Conservation (phyloP, 2,888 invertebrate genomes). For the Idaea aversata region DNA sequence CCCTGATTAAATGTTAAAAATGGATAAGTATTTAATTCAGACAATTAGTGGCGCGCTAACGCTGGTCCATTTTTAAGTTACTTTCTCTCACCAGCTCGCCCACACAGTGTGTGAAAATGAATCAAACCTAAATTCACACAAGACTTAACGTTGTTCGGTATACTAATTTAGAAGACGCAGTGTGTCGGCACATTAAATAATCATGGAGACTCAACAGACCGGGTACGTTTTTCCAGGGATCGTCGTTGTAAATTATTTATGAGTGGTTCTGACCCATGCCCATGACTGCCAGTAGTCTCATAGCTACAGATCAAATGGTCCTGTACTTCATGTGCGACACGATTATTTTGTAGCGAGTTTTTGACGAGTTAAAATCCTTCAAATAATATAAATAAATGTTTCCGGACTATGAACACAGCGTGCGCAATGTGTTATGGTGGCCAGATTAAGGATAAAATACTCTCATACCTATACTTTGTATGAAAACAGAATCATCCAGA, state of each 20-base stretch:
- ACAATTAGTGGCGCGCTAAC: not conserved
- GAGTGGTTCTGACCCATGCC: constrained; percentile 68
- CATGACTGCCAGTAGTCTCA: constrained; percentile 35
- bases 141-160: constrained; percentile 26
- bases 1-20: not conserved
- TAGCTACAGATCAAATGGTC: constrained; percentile 31
- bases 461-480: too few species aligned
- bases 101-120: constrained; percentile 10
- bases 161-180: constrained; percentile 61
- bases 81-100: not conserved
- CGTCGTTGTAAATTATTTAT: constrained; percentile 76
- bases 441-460: too few species aligned
- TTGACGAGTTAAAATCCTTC: not conserved
- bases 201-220: constrained; percentile 55
- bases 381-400: too few species aligned
- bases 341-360: not conserved
- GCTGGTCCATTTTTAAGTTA: not conserved
- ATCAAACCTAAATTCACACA: constrained; percentile 24
- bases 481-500: too few species aligned
- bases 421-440: too few species aligned
- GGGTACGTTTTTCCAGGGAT: constrained; percentile 72
- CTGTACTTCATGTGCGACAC: not conserved
- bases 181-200: constrained; percentile 64
- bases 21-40: not conserved
- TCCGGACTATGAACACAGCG: too few species aligned